Base-by-base conservation (phyloP, 2,888 invertebrate species). In the Pogonocherus hispidulus region DNA sequence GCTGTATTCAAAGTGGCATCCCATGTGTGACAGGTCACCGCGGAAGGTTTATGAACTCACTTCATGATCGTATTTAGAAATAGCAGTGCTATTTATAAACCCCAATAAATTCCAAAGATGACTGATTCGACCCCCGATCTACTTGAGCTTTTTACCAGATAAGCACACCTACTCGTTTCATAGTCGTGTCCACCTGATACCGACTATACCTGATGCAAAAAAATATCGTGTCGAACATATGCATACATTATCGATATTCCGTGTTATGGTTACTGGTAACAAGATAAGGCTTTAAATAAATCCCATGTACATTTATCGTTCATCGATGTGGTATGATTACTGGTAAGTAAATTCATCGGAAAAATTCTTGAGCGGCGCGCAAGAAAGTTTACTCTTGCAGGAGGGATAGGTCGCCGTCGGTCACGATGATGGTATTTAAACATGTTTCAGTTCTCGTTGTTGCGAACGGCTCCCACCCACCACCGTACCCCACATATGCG, bases 341-440 rank as follows among this genome's bases (percentile, higher is more conserved):
- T 32, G 14, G n/a, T 41, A n/a, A 41, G n/a, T 2, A 14, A n/a
- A 37, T 5, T 37, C 37, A 37, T 3, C 1, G n/a, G 16, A 47
- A 47, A 52, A 55, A 55, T 11, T 55, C 19, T 20, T 19, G 23
- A 41, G 22, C 35, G n/a, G 52, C 1, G 41, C 20, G 23, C 52
- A 52, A 35, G 22, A 44, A 57, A 44, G 44, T 57, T 41, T 19
- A 23, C 32, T 20, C 41, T 20, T 22, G 41, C 11, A 41, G 41
- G 41, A 27, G 27, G 32, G 35, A 41, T 56, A 32, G 22, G 44
- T 63, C 32, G 35, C 47, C 47, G 46, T 22, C 37, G 55, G 57
- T 49, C 64, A 64, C 49, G 64, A 56, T 37, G 56, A 47, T 23
- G 57, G 64, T 56, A 56, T 64, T 64, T 47, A 37, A 52, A 22